Conservation (phyloP, 2,797 vertebrate genomes). For the Serranus cabrilla region DNA sequence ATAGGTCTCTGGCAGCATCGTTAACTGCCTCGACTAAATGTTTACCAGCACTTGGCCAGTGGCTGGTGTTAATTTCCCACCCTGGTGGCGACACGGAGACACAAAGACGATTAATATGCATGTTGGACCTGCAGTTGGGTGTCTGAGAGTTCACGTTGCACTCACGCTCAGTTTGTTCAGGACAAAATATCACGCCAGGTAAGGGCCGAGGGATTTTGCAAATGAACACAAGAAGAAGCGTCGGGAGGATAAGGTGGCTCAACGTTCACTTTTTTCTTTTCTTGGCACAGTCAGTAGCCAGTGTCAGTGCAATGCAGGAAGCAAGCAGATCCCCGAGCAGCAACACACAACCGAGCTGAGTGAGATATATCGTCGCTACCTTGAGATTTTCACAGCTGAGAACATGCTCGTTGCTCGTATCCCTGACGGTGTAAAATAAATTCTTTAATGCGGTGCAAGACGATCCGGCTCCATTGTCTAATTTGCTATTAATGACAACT, state of each 20-base stretch:
- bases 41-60: constrained; percentile 26
- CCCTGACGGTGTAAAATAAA: constrained; percentile 40
- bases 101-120: constrained; percentile 35
- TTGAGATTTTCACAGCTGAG: constrained; percentile 25
- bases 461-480: constrained; percentile 49
- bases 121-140: constrained; percentile 28
- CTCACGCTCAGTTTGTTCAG: constrained; percentile 21
- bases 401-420: constrained; percentile 1
- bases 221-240: constrained; percentile 36
- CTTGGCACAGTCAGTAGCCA: constrained; percentile 60
- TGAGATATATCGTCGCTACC: neutral
- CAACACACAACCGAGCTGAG: constrained; percentile 47
- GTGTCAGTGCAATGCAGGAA: constrained; percentile 65
- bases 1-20: constrained; percentile 25
- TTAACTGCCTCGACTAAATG: constrained; percentile 30
- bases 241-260: constrained; percentile 44
- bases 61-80: constrained; percentile 37
- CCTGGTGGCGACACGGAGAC: constrained; percentile 25
- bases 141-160: constrained; percentile 23
- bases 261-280: constrained; percentile 22
- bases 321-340: constrained; percentile 58
- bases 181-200: constrained; percentile 7
- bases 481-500: constrained; percentile 76
- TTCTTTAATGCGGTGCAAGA: constrained; percentile 33
- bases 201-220: constrained; percentile 12